Evolutionary conservation across 2,113 vertebrate species (phyloP).

Genomic region (Lampris megalopsis): DNA sequence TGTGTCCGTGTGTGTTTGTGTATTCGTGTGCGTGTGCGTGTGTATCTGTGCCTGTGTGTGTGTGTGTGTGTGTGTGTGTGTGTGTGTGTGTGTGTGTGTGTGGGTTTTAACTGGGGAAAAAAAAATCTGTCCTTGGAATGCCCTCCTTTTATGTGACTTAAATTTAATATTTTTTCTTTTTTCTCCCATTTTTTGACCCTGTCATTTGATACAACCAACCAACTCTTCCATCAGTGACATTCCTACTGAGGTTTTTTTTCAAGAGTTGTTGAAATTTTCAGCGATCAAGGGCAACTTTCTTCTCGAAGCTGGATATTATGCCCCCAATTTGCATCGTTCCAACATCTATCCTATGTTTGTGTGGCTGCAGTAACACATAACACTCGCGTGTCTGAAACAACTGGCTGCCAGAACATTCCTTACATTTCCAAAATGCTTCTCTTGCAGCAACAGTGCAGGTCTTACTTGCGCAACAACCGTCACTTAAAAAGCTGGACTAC

Average conservation of each 20-base stretch:
- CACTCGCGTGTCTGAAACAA: not conserved
- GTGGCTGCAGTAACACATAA: too few relatives aligned
- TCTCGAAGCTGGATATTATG: not conserved
- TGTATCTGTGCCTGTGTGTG: not conserved
- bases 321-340: not conserved
- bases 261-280: not conserved
- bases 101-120: not conserved
- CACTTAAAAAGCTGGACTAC: conserved; percentile 5
- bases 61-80: not conserved
- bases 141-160: not conserved
- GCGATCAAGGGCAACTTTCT: not conserved
- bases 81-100: conserved; percentile 7
- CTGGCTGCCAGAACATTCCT: not conserved
- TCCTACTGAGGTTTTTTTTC: not conserved
- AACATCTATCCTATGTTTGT: too few relatives aligned
- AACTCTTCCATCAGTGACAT: not conserved
- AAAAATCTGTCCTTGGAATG: not conserved
- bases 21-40: too few relatives aligned
- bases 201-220: too few relatives aligned
- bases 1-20: too few relatives aligned
- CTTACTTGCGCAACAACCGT: not conserved
- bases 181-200: not conserved
- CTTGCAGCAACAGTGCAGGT: not conserved
- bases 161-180: not conserved
- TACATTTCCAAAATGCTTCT: not conserved